Evolutionary conservation across 2,888 invertebrate genomes (phyloP).

Genomic region (Mellilla xanthometata): DNA sequence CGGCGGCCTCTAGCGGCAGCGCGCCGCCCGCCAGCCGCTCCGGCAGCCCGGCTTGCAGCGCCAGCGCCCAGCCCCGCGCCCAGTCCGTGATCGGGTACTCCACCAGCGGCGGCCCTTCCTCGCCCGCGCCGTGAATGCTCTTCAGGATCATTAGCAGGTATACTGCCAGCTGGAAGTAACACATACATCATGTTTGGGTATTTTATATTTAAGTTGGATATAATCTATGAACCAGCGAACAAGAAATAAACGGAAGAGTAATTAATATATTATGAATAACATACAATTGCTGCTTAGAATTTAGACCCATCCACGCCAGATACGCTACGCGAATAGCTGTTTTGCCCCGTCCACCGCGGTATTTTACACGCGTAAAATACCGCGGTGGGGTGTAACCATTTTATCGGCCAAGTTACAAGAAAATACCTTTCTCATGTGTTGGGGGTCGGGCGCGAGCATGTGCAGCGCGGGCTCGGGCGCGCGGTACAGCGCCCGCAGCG

Average conservation of each 20-base stretch:
- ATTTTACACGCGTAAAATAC: too few species aligned
- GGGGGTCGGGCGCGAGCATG: slow-evolving; percentile 57
- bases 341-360: too few species aligned
- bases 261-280: too few species aligned
- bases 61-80: slow-evolving; percentile 70
- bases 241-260: too few species aligned
- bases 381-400: too few species aligned
- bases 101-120: slow-evolving; percentile 39
- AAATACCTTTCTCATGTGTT: slow-evolving; percentile 57
- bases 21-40: slow-evolving; percentile 43
- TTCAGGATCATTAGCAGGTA: slow-evolving; percentile 63
- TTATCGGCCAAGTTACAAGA: too few species aligned
- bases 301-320: too few species aligned
- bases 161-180: slow-evolving; percentile 54
- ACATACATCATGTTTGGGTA: too few species aligned
- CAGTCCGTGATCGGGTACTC: slow-evolving; percentile 70
- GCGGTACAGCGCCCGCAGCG: slow-evolving; percentile 62
- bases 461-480: slow-evolving; percentile 55
- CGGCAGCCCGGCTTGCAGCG: slow-evolving; percentile 58
- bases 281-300: too few species aligned
- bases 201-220: too few species aligned
- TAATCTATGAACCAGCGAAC: too few species aligned
- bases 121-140: slow-evolving; percentile 53
- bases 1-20: slow-evolving; percentile 52
- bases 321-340: too few species aligned